Evolutionary conservation across 2,888 invertebrate genomes (phyloP).

Genomic region (Lacanobia wlatinum): DNA sequence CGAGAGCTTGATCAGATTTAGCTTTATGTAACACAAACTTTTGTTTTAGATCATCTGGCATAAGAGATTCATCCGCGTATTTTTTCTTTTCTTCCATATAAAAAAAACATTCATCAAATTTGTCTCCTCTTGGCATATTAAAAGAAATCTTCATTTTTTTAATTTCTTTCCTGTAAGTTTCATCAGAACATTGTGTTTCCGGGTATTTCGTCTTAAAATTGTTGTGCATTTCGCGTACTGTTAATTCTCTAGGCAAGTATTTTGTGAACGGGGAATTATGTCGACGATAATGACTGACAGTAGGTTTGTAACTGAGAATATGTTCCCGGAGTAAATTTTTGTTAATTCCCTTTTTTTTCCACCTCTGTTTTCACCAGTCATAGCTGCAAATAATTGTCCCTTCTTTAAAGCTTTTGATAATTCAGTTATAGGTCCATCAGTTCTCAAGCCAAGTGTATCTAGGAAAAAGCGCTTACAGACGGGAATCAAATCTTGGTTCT

Average conservation of each 20-base stretch:
- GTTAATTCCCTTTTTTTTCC: constrained; percentile 22
- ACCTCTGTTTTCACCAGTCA: constrained; percentile 27
- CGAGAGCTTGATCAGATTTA: constrained; percentile 36
- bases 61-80: constrained; percentile 28
- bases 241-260: too few relatives aligned
- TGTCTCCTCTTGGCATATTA: constrained; percentile 27
- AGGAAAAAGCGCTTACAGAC: constrained; percentile 19
- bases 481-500: constrained; percentile 11
- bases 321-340: too few relatives aligned
- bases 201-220: too few relatives aligned
- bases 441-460: constrained; percentile 26
- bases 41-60: constrained; percentile 20
- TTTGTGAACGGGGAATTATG: too few relatives aligned
- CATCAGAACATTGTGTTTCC: background rate
- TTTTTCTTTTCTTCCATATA: constrained; percentile 21
- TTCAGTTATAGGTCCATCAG: constrained; percentile 21
- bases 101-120: background rate
- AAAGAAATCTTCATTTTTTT: constrained; percentile 45
- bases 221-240: too few relatives aligned
- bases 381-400: constrained; percentile 21
- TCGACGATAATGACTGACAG: too few relatives aligned
- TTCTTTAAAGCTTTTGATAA: constrained; percentile 24
- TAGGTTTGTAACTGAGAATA: too few relatives aligned
- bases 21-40: constrained; percentile 19
- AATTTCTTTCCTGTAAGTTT: background rate